Base-by-base conservation (phyloP, 2,113 vertebrate genomes). In the Lepus americanus region DNA sequence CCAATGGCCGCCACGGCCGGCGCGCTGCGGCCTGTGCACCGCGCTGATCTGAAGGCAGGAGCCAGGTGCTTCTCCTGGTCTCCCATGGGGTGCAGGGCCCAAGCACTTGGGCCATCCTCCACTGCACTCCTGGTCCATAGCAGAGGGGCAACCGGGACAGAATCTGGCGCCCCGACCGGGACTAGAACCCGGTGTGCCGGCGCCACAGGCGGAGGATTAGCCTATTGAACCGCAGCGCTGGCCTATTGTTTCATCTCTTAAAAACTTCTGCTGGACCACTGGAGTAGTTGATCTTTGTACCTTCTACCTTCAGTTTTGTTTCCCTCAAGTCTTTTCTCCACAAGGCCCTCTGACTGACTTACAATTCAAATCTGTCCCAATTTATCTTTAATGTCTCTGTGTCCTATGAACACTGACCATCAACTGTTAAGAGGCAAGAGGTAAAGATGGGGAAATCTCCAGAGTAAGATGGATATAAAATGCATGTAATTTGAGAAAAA, bases 301-400 rank as follows among this genome's bases (percentile, higher is more conserved):
- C 14, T 13, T 61, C 4, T 95, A 4, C 49, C 49, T 82, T 80
- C 69, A 70, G 13, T 90, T 94, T 94, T 94, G 19, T 94, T 23
- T 94, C 17, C 55, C 10, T 85, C 9, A 51, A 53, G 80, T 78
- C 12, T 33, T 84, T 87, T 81, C 33, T 89, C 25, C 78, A 89
- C 39, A 82, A 93, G 93, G 64, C 80, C 51, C 7, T 53, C 25
- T 69, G 11, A 55, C 25, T 89, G 12, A 73, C 8, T 31, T 66
- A 53, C 88, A 93, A 91, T 94, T 93, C 1, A 61, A 61, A 66
- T 83, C 55, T 88, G 12, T 86, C 94, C 11, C 36, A 33, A 80
- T 86, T 93, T 19, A 89, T 36, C 22, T 59, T 79, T 59, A 23
- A 4, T 92, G 33, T 90, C 78, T 90, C 0, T 74, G 17, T 80